Percentiles rank a stretch among this genome's conserved stretches.
These are phyloP conservation scores for Chironomus striatipennis DNA, from an alignment of 1,140 invertebrate genomes.

Conservation along the genomic window DNA sequence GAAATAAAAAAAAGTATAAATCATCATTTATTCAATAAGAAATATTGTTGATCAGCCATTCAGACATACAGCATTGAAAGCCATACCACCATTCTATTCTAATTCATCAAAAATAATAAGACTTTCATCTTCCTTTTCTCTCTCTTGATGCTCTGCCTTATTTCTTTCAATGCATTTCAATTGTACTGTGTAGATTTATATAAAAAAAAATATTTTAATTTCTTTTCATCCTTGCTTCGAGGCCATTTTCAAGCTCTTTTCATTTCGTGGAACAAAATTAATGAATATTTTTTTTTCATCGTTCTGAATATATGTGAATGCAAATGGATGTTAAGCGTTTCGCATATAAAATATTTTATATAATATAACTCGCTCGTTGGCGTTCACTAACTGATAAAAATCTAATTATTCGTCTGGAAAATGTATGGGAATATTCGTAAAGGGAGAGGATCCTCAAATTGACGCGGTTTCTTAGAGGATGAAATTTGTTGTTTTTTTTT, in stretches of 20 bases:
- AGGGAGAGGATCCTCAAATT: too few species aligned
- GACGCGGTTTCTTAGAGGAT: not conserved
- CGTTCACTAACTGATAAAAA: not conserved
- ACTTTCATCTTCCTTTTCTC: too few species aligned
- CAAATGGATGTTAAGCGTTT: too few species aligned
- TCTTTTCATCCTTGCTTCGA: not conserved
- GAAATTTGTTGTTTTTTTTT: not conserved
- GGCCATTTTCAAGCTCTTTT: not conserved
- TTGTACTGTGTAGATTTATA: too few species aligned
- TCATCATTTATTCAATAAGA: not conserved
- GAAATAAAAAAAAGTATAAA: too few species aligned
- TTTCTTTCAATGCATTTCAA: too few species aligned
- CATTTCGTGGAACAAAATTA: not conserved
- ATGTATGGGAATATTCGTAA: not conserved
- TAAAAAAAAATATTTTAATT: too few species aligned
- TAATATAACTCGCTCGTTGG: not conserved
- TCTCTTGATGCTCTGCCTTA: too few species aligned
- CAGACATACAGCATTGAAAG: not conserved
- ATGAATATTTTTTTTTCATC: too few species aligned
- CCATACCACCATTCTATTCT: not conserved
- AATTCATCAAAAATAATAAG: too few species aligned
- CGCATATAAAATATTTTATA: too few species aligned
- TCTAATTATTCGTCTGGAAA: slow-evolving; percentile 19
- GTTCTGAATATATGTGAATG: too few species aligned
- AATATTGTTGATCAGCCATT: slow-evolving; percentile 2